Percentiles rank a stretch among this genome's conserved stretches.
Conservation (phyloP, 1,140 invertebrate species). For the Magallana gigas region DNA sequence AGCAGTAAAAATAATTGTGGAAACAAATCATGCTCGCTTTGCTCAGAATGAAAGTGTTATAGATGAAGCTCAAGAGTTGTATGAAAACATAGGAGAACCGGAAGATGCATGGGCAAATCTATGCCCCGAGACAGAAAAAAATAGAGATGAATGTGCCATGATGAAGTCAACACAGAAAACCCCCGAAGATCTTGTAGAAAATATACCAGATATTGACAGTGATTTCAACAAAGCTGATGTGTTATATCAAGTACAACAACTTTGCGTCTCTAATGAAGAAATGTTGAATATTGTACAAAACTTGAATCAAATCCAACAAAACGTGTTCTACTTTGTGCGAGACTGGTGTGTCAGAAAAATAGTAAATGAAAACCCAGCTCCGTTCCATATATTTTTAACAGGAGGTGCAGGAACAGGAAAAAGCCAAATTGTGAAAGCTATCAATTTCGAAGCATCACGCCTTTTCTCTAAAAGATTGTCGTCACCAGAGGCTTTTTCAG, state of each 20-base stretch:
- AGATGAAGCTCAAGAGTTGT: constrained; percentile 18
- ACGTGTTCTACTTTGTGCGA: constrained; percentile 47
- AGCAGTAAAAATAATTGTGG: too few relatives aligned
- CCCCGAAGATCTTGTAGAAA: not conserved
- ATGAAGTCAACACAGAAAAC: too few relatives aligned
- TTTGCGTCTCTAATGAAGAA: not conserved
- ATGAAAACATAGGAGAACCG: too few relatives aligned
- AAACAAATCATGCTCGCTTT: too few relatives aligned
- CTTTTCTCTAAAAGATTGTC: constrained; percentile 3
- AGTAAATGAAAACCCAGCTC: constrained; percentile 26
- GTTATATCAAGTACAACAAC: not conserved
- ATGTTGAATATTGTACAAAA: not conserved
- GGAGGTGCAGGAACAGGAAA: constrained; percentile 38
- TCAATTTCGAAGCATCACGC: constrained; percentile 47
- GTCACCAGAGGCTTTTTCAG: constrained; percentile 28
- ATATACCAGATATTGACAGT: not conserved
- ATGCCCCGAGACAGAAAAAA: constrained; percentile 14
- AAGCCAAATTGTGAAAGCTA: too few relatives aligned
- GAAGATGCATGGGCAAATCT: constrained; percentile 47
- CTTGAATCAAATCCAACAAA: constrained; percentile 15
- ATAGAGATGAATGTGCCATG: too few relatives aligned
- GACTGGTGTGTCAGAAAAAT: constrained; percentile 48
- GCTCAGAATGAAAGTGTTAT: not conserved
- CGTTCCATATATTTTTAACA: constrained; percentile 51
- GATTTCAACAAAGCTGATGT: not conserved